Evolutionary conservation across 2,797 vertebrate genomes (phyloP), one percentile per base, ranked within the genome.

Genomic region (Euphonia xanthogaster): DNA sequence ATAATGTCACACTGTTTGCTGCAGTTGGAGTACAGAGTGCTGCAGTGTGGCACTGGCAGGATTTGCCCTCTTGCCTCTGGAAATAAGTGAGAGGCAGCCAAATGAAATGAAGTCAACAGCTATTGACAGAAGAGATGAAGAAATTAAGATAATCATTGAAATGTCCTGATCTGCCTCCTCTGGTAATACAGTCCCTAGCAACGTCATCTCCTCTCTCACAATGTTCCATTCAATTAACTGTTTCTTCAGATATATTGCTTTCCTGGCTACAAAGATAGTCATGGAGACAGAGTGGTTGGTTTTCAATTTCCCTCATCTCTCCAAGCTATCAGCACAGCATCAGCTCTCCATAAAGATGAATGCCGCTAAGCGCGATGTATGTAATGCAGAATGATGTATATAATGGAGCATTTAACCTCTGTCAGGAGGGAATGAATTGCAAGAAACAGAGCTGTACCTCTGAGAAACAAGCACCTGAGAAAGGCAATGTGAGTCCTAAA

Each of bases 61-160:
- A 55, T 78, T 90, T 86, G n/a, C 63, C 47, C 40, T 58, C 42
- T 72, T 21, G 10, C 70, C 66, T 63, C 83, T 76, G 30, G 61
- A 88, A 74, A 77, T 58, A 85, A 76, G 62, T 13, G 61, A 82
- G 86, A 92, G 35, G 89, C 63, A 82, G 86, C 83, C 92, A 95
- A 84, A 81, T 82, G 58, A 90, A 88, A 73, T 85, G 2, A 82
- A 92, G 60, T 73, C 3, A 92, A 88, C 40, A 83, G 70, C 74
- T 96, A 87, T 76, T 79, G 80, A 90, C 71, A 90, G 60, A 72
- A 92, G 57, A 84, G 67, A 75, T 55, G 37, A 78, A 92, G 80
- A 93, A 96, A 86, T 76, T 39, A 65, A 66, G 86, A 79, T 90
- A 88, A 71, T 55, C 51, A 14, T 75, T 82, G 67, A 60, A 92